A percentile compares a stretch with the other conserved stretches of the same genome.
Evolutionary conservation across 2,888 invertebrate genomes (phyloP).

Genomic region (Biston betularia): DNA sequence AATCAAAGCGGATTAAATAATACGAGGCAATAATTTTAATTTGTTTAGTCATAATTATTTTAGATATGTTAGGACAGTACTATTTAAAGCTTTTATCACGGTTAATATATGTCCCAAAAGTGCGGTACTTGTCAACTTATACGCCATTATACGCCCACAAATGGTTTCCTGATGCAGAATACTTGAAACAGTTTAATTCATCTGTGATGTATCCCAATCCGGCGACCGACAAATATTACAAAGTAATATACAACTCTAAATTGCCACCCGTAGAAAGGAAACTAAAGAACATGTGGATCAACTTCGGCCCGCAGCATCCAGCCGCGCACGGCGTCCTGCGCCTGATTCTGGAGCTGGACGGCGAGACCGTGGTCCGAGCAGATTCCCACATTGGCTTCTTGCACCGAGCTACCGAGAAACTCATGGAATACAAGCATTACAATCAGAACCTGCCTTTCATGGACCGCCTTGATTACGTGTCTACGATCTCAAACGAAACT

Average conservation of each 20-base stretch:
- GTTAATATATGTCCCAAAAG: constrained; percentile 19
- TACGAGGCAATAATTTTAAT: neutral
- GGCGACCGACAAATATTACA: constrained; percentile 66
- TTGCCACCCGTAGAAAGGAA: constrained; percentile 83
- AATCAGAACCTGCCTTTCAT: constrained; percentile 94
- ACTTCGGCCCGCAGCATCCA: constrained; percentile 96
- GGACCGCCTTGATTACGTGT: constrained; percentile 95
- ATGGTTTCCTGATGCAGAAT: constrained; percentile 90
- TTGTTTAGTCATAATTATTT: neutral
- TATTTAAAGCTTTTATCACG: constrained; percentile 18
- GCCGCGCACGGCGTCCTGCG: constrained; percentile 96
- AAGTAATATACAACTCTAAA: constrained; percentile 66
- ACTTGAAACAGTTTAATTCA: constrained; percentile 81
- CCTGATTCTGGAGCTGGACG: constrained; percentile 92
- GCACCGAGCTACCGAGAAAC: constrained; percentile 95
- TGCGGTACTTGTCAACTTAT: constrained; percentile 53
- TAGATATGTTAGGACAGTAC: constrained; percentile 3
- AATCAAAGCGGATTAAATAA: neutral
- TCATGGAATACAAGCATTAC: constrained; percentile 96
- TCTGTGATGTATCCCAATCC: constrained; percentile 86
- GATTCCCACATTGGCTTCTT: constrained; percentile 95
- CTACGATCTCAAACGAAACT: constrained; percentile 94
- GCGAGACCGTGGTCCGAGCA: constrained; percentile 91
- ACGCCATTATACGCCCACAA: constrained; percentile 55
- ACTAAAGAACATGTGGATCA: constrained; percentile 89